A percentile compares a stretch with the other conserved stretches of the same genome.
Evolutionary conservation across 2,888 invertebrate genomes (phyloP).

Genomic region (Noctua comes): DNA sequence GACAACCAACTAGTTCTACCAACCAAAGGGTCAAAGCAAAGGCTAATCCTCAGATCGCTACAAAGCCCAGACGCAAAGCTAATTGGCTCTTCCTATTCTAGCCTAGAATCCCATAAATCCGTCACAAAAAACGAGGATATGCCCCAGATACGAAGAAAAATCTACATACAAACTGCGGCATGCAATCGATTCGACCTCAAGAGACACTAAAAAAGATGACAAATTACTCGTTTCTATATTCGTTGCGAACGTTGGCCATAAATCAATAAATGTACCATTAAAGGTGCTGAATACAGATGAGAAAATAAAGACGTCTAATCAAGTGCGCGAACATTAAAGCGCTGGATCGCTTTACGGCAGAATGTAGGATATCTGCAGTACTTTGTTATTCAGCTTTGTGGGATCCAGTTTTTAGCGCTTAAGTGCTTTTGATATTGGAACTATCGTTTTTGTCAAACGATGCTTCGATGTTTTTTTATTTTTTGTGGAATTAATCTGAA

Average conservation of each 20-base stretch:
- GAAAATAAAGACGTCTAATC: conserved; percentile 60
- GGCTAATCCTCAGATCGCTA: neutral
- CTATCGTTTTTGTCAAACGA: conserved; percentile 52
- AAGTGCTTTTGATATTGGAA: conserved; percentile 61
- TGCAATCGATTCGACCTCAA: conserved; percentile 37
- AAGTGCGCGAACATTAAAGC: conserved; percentile 35
- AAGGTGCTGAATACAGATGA: conserved; percentile 58
- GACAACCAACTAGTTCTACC: neutral
- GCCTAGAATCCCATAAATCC: conserved; percentile 26
- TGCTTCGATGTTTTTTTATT: conserved; percentile 38
- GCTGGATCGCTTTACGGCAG: conserved; percentile 43
- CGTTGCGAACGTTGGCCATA: conserved; percentile 43
- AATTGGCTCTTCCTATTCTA: conserved; percentile 41
- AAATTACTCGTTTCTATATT: conserved; percentile 57
- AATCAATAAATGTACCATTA: conserved; percentile 61
- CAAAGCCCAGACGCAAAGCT: conserved; percentile 29
- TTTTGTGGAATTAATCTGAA: conserved; percentile 13
- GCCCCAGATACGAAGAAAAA: conserved; percentile 36
- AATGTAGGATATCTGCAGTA: conserved; percentile 38
- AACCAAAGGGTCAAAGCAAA: neutral
- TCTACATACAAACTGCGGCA: conserved; percentile 45
- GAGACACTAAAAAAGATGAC: conserved; percentile 55
- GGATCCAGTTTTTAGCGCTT: conserved; percentile 47
- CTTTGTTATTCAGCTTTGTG: conserved; percentile 45
- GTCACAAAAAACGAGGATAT: conserved; percentile 21